Conservation (phyloP, 2,888 invertebrate genomes). For the Leptinotarsa haldemani region DNA sequence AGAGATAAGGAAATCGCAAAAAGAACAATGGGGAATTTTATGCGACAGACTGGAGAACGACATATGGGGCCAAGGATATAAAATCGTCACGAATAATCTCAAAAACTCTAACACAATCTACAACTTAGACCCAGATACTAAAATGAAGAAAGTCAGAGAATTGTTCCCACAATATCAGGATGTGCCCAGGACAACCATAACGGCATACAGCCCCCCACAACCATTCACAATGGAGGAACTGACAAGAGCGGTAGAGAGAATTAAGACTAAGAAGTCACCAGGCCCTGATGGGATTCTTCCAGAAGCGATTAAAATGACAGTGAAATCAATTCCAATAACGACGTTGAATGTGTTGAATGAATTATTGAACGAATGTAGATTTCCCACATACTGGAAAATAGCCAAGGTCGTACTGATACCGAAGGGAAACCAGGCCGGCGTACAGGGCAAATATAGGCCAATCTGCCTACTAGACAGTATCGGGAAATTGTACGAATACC, state of each 20-base stretch:
- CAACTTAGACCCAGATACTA: not conserved
- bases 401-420: conserved; percentile 33
- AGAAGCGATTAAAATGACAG: conserved; percentile 19
- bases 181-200: not conserved
- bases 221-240: conserved; percentile 22
- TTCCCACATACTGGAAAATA: conserved; percentile 35
- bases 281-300: conserved; percentile 25
- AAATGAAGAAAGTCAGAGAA: conserved; percentile 10
- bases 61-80: conserved; percentile 13
- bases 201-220: conserved; percentile 6
- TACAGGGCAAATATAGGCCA: not conserved
- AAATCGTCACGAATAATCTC: conserved; percentile 7
- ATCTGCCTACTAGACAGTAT: conserved; percentile 21
- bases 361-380: conserved; percentile 13
- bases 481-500: conserved; percentile 37
- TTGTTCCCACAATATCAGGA: conserved; percentile 3
- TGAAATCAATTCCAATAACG: not conserved
- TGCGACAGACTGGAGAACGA: conserved; percentile 17
- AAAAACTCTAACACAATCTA: conserved; percentile 3
- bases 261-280: conserved; percentile 10
- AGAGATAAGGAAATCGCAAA: conserved; percentile 7
- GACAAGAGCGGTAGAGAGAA: not conserved
- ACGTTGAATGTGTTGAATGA: conserved; percentile 12
- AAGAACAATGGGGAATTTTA: conserved; percentile 1
- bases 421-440: conserved; percentile 17